Base-by-base conservation (phyloP, 2,888 invertebrate species). In the Tetragnatha montana region DNA sequence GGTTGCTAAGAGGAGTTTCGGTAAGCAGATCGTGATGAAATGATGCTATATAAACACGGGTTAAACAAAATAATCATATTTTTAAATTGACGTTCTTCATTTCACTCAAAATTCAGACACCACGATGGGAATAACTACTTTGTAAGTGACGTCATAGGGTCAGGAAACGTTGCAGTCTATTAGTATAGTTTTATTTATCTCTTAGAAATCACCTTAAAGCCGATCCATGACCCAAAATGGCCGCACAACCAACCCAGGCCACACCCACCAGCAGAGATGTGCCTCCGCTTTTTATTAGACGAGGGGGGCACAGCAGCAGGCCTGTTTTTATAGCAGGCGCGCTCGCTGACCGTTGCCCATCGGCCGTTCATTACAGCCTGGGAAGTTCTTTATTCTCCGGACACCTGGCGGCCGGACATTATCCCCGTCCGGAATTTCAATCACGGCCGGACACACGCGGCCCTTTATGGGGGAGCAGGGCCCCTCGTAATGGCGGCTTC, bases 321-420 rank as follows among this genome's bases (percentile, higher is more conserved):
- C 60, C 22, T 14, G 60, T 60, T 78, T 78, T 78, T 78, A 78
- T 78, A 10, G 51, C 19, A 21, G 19, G 51, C 21, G 22, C 60
- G 60, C 51, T 50, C 10, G 60, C 60, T 60, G 60, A 17, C 60
- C 60, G 17, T 17, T 60, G 12, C 14, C 78, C 22, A 22, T 17
- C 60, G 60, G 60, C 60, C 60, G 70, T 70, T 81, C 70, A 70
- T 70, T 68, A 69, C 47, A 69, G 19, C 47, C 47, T n/a, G 49
- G 21, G 22, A 60, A 79, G 60, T 79, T 60, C 80, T 70, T 70
- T 81, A 81, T 81, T 70, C 35, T 49, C 80, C 80, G 35, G 47
- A 35, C 80, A 81, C 68, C 80, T 81, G 80, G 47, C 70, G 21
- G 8, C 14, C 22, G 1, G 6, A 12, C 60, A 60, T 60, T 60